phyloP scores from a whole-genome alignment of 1,140 invertebrate species.

The Solenopsis invicta region DNA sequence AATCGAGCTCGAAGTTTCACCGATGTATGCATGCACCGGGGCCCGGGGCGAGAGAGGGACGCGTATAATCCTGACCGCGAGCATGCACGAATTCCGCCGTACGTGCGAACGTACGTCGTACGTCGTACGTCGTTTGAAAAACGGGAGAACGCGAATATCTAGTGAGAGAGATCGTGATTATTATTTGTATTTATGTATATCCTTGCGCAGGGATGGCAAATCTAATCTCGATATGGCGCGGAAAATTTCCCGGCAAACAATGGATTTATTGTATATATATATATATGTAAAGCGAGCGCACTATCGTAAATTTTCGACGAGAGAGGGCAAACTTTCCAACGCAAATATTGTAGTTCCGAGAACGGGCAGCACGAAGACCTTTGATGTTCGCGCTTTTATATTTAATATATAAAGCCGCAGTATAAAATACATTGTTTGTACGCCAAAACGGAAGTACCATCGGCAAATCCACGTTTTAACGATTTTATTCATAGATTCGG shows the following conservation, averaged over 20 bases:
- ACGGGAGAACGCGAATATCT: not conserved
- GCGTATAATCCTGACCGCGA: slow-evolving; percentile 3
- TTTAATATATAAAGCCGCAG: slow-evolving; percentile 21
- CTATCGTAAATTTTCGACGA: not conserved
- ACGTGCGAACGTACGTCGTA: not conserved
- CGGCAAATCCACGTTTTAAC: not conserved
- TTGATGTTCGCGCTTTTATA: slow-evolving; percentile 17
- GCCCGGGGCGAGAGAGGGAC: not conserved
- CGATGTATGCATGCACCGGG: no score
- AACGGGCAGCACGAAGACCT: not conserved
- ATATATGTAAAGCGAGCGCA: not conserved
- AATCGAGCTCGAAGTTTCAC: slow-evolving; percentile 5
- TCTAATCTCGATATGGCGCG: not conserved
- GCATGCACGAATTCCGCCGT: not conserved
- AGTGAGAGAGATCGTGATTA: not conserved
- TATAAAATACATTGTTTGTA: slow-evolving; percentile 1
- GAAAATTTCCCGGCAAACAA: slow-evolving; percentile 19
- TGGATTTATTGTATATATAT: slow-evolving; percentile 19
- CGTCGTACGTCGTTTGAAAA: not conserved
- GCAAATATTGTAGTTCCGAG: slow-evolving; percentile 24
- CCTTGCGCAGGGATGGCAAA: not conserved
- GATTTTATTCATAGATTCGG: slow-evolving; percentile 10
- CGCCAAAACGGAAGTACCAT: not conserved
- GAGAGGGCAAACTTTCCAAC: slow-evolving; percentile 12
- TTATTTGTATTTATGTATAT: slow-evolving; percentile 47